These are phyloP conservation scores for Siphonodentalium dalli DNA, from an alignment of 2,888 invertebrate genomes.

Conservation along the genomic window DNA sequence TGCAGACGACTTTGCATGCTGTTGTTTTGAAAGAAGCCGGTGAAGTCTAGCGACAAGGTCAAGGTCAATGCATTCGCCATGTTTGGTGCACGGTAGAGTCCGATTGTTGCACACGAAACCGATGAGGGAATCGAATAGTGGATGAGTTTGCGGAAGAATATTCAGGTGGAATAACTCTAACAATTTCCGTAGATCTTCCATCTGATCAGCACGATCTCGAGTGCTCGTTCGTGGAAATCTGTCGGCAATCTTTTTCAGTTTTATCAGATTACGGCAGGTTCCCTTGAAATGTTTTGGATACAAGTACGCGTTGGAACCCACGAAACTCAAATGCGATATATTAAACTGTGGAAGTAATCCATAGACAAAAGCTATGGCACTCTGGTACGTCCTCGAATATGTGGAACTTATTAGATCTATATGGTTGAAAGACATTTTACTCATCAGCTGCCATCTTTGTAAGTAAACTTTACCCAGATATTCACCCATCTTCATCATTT, in stretches of 20 bases:
- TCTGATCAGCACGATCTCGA: neutral
- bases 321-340: slow-evolving; percentile 73
- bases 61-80: slow-evolving; percentile 42
- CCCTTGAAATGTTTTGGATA: too few relatives aligned
- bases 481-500: slow-evolving; percentile 81
- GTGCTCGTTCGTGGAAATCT: too few relatives aligned
- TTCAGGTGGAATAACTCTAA: too few relatives aligned
- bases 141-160: too few relatives aligned
- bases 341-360: slow-evolving; percentile 76
- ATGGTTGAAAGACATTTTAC: slow-evolving; percentile 56
- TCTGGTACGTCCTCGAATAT: slow-evolving; percentile 89
- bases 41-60: slow-evolving; percentile 38
- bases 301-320: slow-evolving; percentile 28
- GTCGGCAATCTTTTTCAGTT: too few relatives aligned
- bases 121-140: slow-evolving; percentile 80
- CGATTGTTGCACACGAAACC: slow-evolving; percentile 87
- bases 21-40: slow-evolving; percentile 36
- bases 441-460: slow-evolving; percentile 51
- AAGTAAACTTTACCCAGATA: slow-evolving; percentile 68
- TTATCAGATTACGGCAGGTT: too few relatives aligned
- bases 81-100: slow-evolving; percentile 77
- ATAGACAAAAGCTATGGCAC: slow-evolving; percentile 81
- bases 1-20: slow-evolving; percentile 16
- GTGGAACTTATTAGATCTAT: slow-evolving; percentile 78
- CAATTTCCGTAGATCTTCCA: slow-evolving; percentile 54